Base-by-base conservation (phyloP, 1,140 invertebrate species). In the Tenebrio molitor region DNA sequence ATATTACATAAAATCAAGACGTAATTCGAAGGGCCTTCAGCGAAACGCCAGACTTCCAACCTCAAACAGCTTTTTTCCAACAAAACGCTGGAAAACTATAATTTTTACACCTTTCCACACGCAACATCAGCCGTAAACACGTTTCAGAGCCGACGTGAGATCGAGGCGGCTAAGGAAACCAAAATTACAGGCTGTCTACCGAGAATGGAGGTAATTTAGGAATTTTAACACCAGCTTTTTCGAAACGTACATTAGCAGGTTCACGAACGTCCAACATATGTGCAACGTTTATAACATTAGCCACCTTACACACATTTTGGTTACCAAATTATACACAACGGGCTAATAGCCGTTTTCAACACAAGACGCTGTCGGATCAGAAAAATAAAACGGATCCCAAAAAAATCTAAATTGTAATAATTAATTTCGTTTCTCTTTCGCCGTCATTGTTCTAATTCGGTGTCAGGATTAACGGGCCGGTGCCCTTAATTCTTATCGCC, bases 151-250 rank as follows among this genome's bases (percentile, higher is more conserved):
- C 50, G 70, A 66, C 44, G 58, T 36, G 73, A 71, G 74, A 77
- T 74, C 73, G 62, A 74, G 73, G 50, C 71, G 68, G 70, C 67
- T 71, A 73, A 76, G 76, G 77, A 77, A 79, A 78, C 75, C 77
- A 53, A 79, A 80, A 80, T 80, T 75, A 80, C 75, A 80, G 79
- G 76, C 78, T 80, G 79, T 79, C 79, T 53, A 36, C 46, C 53
- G 67, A 50, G 73, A 80, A 78, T 77, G 76, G 72, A 75, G 74
- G 78, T 74, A 79, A 80, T 79, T 80, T 79, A 67, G 69, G 70
- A 67, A 77, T 78, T 80, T 80, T 80, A 80, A 78, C 77, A 79
- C 77, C 76, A 73, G 67, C 17, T 76, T 77, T 77, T 77, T 77
- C 29, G 69, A 73, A 75, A 73, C 74, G 64, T 65, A 15, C 71